Evolutionary conservation across 2,113 vertebrate genomes (phyloP), one percentile per base, ranked within the genome.

Genomic region (Pedionomus torquatus): DNA sequence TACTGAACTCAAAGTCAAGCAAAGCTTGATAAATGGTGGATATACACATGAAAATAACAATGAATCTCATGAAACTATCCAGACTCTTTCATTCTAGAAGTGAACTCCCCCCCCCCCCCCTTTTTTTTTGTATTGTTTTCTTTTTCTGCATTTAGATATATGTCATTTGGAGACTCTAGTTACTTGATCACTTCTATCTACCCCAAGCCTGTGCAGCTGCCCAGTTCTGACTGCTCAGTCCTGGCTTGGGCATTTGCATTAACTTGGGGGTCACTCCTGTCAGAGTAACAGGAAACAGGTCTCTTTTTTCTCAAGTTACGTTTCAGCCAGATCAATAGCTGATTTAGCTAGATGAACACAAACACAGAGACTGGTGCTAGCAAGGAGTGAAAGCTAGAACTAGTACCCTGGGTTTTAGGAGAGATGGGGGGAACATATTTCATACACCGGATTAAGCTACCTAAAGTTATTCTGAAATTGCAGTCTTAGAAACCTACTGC

Each of bases 101-200:
- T 37, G 26, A 52, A n/a, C 33, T 26, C 51, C 25, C 51, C 51
- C 14, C 25, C 8, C 25, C 25, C 49, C 24, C 15, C 23, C 37
- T 13, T 31, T 30, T 9, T 19, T 21, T 46, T 23, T n/a, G n/a
- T n/a, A n/a, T n/a, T n/a, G n/a, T 24, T 18, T 10, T 3, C 0
- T 3, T 60, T 60, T 17, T 35, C 8, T 18, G 11, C 23, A 3
- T 83, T 88, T 52, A 80, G 92, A 83, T 30, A 85, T 33, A 65
- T 57, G 20, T n/a, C 7, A 41, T 48, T 61, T 70, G 46, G 30
- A 80, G 13, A 37, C 5, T 2, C 15, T 54, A 5, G 46, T 88
- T 83, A 49, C 7, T 15, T 17, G 14, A 31, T 23, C 7, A 43
- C 18, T 52, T 72, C 31, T 52, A 20, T 60, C 20, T 88, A 11